Base-by-base conservation (phyloP, 2,888 invertebrate genomes). In the Ormyrus pomaceus region DNA sequence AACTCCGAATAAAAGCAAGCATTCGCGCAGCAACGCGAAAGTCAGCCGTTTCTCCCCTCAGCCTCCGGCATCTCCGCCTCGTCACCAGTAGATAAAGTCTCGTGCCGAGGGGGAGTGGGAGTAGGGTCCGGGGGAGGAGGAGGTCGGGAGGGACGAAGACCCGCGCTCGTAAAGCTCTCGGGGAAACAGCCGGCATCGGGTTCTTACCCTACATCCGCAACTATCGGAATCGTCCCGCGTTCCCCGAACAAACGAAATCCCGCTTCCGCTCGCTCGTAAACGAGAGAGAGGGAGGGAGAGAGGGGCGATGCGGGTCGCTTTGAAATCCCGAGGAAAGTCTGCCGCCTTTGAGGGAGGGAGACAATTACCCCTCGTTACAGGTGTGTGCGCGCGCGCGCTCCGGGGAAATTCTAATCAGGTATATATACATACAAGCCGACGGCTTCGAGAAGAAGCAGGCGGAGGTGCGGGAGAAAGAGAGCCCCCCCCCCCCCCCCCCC, bases 401-500 rank as follows among this genome's bases (percentile, higher is more conserved):
- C 34, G 34, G 34, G 34, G 72, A 75, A 81, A 78, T 74, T 75
- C 74, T 78, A 81, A 81, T 81, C 81, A 75, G 66, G 56, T 75
- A 71, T 19, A 19, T 1, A 19, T 34, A 34, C 0, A 34, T 34
- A 34, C 4, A 34, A 10, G 59, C 10, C 7, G 45, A 53, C 66
- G 46, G 56, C 69, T 34, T 4, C 34, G 70, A 75, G 56, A 68
- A 19, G 59, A 53, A 10, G 19, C 19, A 19, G 61, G 6, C 8
- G 19, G 64, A 64, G 58, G 6, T n/a, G 50, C 8, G 13, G 64
- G 19, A 48, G 46, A 59, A 56, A 68, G 61, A 56, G 72, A 61
- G 71, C 53, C 1, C 56, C 46, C 9, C 13, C 46, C 9, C 13
- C n/a, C 53, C 1, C 56, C 53, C 1, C 56, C 46, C 9, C 13